Evolutionary conservation across 2,888 invertebrate species (phyloP).

Genomic region (Acanthoscelides obtectus): DNA sequence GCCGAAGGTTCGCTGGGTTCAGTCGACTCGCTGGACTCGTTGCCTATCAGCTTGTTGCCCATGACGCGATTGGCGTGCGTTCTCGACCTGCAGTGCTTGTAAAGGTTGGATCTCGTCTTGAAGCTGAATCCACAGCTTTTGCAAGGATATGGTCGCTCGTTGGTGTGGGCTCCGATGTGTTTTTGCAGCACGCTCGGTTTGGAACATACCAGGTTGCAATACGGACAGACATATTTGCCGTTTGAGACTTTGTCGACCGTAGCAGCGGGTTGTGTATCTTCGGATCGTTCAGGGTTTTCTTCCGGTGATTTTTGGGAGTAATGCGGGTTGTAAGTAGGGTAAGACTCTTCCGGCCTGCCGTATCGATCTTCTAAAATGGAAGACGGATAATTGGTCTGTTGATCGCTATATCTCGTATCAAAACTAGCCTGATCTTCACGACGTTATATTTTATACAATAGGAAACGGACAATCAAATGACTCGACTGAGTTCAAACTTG

Average conservation of each 20-base stretch:
- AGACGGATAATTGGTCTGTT: slow-evolving; percentile 38
- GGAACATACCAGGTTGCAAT: slow-evolving; percentile 83
- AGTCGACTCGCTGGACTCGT: slow-evolving; percentile 6
- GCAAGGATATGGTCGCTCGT: slow-evolving; percentile 89
- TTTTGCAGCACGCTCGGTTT: slow-evolving; percentile 92
- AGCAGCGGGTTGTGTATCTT: slow-evolving; percentile 19
- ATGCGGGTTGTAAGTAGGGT: slow-evolving; percentile 17
- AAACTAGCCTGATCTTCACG: slow-evolving; percentile 35
- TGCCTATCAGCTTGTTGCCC: slow-evolving; percentile 40
- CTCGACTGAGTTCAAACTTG: too few relatives aligned
- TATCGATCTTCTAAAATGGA: slow-evolving; percentile 38
- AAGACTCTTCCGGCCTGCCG: slow-evolving; percentile 14
- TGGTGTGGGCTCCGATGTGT: slow-evolving; percentile 90
- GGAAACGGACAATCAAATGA: too few relatives aligned
- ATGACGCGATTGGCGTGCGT: slow-evolving; percentile 46
- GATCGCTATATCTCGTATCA: slow-evolving; percentile 37
- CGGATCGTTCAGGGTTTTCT: slow-evolving; percentile 3
- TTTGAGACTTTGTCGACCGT: slow-evolving; percentile 33
- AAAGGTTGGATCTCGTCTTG: slow-evolving; percentile 90
- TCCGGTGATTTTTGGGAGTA: slow-evolving; percentile 10
- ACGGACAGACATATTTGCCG: slow-evolving; percentile 80
- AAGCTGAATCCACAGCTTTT: slow-evolving; percentile 86
- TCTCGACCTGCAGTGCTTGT: slow-evolving; percentile 72
- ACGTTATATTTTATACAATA: slow-evolving; percentile 16
- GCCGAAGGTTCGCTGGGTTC: slow-evolving; percentile 2